Evolutionary conservation across 1,140 invertebrate species (phyloP), one percentile per base, ranked within the genome.

Genomic region (Ceratosolen fusciceps): DNA sequence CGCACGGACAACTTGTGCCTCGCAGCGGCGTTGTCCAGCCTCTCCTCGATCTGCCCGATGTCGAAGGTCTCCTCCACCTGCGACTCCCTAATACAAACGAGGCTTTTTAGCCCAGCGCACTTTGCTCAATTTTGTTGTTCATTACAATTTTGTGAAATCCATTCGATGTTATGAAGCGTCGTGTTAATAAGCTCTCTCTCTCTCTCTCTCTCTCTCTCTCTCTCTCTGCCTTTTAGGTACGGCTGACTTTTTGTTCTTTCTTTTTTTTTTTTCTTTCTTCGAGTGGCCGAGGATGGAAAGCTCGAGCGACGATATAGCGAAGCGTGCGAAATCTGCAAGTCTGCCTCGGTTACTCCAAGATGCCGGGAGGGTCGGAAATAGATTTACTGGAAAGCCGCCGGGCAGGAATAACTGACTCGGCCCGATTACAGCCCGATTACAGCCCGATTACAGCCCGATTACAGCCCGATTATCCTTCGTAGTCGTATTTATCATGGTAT

Each of bases 1-100:
- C 94, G 91, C 2, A 96, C 91, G 0, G 94, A 92, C 56, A 95
- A 86, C 88, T 95, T 96, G 89, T 96, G 95, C 83, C 91, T 92
- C 1, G 95, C 95, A 0, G 95, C 94, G 3, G 93, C 91, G 83
- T 92, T 94, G 87, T 96, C 95, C 89, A 96, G 90, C 29, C 94
- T 91, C 76, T 92, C 89, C 12, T 90, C 91, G 39, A 90, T 86
- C 74, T 89, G 84, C n/a, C 91, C 89, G 70, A 94, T 87, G 83
- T 94, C 92, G 85, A 95, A 87, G 31, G 92, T 91, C 19, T 91
- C 91, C 86, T 94, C 93, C 10, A 74, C 9, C 7, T 21, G 67
- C 1, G 77, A 47, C 16, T 79, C 60, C 71, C 76, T 78, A n/a
- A n/a, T n/a, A 26, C 4, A 47, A 26, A 34, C 19, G 60, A 47